Base-by-base conservation (phyloP, 2,888 invertebrate genomes). In the Hypomecis punctinalis region DNA sequence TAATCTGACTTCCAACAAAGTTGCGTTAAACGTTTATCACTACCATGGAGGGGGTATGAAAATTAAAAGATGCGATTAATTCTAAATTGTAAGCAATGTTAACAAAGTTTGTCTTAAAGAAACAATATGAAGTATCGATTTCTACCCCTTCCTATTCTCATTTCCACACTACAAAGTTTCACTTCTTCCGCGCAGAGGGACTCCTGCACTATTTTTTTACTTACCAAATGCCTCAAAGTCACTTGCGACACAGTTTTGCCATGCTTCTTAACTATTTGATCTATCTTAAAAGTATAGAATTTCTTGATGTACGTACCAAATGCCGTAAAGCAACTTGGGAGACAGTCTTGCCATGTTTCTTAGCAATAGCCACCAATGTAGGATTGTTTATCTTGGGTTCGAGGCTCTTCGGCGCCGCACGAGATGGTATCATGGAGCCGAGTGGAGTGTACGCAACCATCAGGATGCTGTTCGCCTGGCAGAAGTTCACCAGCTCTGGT, bases 401-500 rank as follows among this genome's bases (percentile, higher is more conserved):
- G 4, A 91, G 88, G 0, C 92, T 92, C 75, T 88, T 82, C 0
- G 89, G 86, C 0, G 76, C 68, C 10, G 91, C 86, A 5, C 86
- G 85, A 6, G 91, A 86, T 0, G 93, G 93, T 0, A 95, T 93
- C 73, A 91, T 84, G 1, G 94, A 88, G 0, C 96, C 96, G 58
- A 97, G 91, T 0, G 96, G 96, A 39, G 95, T 94, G 82, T 95
- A 97, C 0, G 89, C 96, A 65, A 91, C 94, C 58, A 96, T 83
- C 4, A 89, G 77, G 36, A 97, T 94, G 9, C 88, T 89, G n/a
- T 94, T 87, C 2, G 93, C 78, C 49, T 94, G 91, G 80, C 97
- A 95, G 74, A 94, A 96, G 7, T 94, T 86, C 0, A 95, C 94
- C 40, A 96, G 79, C 45, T 95, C 94, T 9, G 90, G 92, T 71